These are phyloP conservation scores for Hylomyscus alleni DNA, from an alignment of 2,797 vertebrate genomes.

Conservation along the genomic window DNA sequence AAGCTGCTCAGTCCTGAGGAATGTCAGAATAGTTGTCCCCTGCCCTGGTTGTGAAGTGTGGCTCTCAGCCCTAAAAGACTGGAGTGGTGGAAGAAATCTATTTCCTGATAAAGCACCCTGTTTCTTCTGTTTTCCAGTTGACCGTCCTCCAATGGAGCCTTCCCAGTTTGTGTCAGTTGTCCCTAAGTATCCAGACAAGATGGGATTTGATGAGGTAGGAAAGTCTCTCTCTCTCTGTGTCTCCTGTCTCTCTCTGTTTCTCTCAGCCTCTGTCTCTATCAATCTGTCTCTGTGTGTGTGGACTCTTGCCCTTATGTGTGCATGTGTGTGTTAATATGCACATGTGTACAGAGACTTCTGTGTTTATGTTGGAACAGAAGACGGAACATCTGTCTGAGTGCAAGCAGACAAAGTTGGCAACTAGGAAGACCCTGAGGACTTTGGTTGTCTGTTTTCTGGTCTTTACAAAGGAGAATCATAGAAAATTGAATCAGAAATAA, in stretches of 20 bases:
- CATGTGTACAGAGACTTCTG: neutral
- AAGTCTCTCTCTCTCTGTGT: neutral
- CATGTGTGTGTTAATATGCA: rapidly evolving
- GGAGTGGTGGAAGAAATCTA: neutral
- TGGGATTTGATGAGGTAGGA: conserved; percentile 96
- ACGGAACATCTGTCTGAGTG: neutral
- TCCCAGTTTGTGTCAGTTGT: conserved; percentile 91
- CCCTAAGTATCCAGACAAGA: conserved; percentile 91
- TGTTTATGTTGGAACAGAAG: neutral
- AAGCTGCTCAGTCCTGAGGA: neutral
- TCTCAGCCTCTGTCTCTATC: neutral
- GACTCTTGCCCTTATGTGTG: neutral
- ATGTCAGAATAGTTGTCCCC: neutral
- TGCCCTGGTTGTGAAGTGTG: too few species aligned
- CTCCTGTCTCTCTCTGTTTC: neutral
- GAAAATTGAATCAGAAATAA: neutral
- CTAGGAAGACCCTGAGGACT: neutral
- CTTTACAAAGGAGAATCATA: neutral
- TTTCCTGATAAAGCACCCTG: neutral
- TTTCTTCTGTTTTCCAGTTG: conserved; percentile 91
- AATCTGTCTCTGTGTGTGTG: neutral
- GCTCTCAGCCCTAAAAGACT: neutral
- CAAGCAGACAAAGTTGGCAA: neutral
- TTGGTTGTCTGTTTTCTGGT: neutral
- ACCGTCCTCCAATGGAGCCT: conserved; percentile 93